Evolutionary conservation across 1,140 invertebrate genomes (phyloP).

Genomic region (Colletes gigas): DNA sequence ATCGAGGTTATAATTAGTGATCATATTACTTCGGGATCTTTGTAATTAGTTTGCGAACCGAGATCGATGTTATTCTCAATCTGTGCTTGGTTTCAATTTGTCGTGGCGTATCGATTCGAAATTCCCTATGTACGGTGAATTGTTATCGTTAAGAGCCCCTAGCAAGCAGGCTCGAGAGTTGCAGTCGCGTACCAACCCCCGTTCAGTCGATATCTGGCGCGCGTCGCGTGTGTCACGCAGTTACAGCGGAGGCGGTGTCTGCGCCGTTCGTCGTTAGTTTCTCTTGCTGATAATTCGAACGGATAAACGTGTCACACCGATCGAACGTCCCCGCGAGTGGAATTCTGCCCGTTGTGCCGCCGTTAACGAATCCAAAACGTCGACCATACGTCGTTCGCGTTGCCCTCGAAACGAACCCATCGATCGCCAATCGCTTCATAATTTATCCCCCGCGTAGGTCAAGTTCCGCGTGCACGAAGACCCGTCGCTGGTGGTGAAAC

Average conservation of each 20-base stretch:
- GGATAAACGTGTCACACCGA: neutral
- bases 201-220: constrained; percentile 74
- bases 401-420: constrained; percentile 39
- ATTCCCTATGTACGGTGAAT: constrained; percentile 50
- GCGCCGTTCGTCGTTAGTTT: constrained; percentile 8
- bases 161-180: constrained; percentile 12
- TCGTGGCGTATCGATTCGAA: constrained; percentile 25
- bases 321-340: no score
- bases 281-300: neutral
- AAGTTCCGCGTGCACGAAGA: constrained; percentile 48
- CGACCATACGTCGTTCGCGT: neutral
- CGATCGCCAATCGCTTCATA: constrained; percentile 59
- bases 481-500: neutral
- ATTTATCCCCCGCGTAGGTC: constrained; percentile 58
- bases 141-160: constrained; percentile 58
- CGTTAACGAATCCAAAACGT: no score
- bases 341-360: no score
- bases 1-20: no score
- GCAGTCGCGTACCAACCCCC: constrained; percentile 67
- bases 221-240: constrained; percentile 21
- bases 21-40: neutral
- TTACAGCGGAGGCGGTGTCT: constrained; percentile 43
- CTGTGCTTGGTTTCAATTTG: no score
- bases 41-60: neutral
- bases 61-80: no score